Percentiles rank a stretch among this genome's conserved stretches.
Evolutionary conservation across 2,113 vertebrate species (phyloP).

Genomic region (Ctenomys sociabilis): DNA sequence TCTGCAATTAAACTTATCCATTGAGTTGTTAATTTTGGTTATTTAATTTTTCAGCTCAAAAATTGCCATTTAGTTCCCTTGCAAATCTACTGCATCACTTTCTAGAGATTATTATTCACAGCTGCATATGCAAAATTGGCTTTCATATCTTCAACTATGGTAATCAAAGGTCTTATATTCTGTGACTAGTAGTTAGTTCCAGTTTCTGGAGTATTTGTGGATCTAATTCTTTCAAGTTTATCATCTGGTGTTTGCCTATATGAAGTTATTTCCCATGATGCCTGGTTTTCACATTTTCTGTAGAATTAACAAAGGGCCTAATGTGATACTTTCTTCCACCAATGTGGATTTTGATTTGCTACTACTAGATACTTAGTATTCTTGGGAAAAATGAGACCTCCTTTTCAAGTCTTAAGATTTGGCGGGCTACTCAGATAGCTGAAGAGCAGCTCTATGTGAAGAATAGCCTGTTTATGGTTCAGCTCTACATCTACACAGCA

Average conservation of each 20-base stretch:
- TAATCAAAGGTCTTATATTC: neutral
- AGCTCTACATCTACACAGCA: neutral
- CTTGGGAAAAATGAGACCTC: neutral
- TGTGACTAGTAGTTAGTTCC: neutral
- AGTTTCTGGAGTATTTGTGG: neutral
- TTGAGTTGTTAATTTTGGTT: neutral
- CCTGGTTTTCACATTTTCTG: neutral
- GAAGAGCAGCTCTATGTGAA: neutral
- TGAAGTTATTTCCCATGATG: neutral
- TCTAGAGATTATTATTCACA: neutral
- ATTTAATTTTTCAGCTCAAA: neutral
- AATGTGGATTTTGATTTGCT: neutral
- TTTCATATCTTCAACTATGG: neutral
- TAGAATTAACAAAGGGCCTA: neutral
- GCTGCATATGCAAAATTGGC: neutral
- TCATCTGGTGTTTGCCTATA: neutral
- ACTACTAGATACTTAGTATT: neutral
- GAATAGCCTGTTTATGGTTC: neutral
- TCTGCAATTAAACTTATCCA: neutral
- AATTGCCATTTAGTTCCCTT: neutral
- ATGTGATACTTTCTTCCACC: neutral
- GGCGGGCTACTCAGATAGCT: neutral
- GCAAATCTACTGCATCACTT: neutral
- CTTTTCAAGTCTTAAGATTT: neutral
- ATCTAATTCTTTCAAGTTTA: neutral